These are phyloP conservation scores for Philonicus albiceps DNA, from an alignment of 2,888 invertebrate genomes.

Conservation along the genomic window DNA sequence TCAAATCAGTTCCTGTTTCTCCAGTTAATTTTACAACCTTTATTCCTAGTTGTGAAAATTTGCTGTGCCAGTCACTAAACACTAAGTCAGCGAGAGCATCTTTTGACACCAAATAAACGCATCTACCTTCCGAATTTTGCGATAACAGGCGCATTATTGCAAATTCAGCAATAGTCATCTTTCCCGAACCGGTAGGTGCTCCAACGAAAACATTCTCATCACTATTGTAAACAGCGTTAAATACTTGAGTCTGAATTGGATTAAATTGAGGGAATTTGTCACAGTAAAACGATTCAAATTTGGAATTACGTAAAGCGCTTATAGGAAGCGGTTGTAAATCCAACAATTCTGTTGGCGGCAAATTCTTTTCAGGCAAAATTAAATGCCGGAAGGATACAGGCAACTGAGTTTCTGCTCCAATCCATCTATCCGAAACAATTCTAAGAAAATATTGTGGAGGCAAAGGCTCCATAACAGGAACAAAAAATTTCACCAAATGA, in stretches of 20 bases:
- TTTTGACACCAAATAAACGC: constrained; percentile 92
- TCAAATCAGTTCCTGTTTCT: constrained; percentile 96
- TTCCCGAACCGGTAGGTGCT: constrained; percentile 90
- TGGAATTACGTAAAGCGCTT: constrained; percentile 86
- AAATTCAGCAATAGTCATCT: constrained; percentile 95
- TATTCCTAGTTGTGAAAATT: constrained; percentile 85
- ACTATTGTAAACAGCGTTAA: constrained; percentile 97
- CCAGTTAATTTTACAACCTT: constrained; percentile 91
- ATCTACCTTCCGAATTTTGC: constrained; percentile 77
- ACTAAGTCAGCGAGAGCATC: constrained; percentile 90
- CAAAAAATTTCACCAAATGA: constrained; percentile 96
- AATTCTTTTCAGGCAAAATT: constrained; percentile 96
- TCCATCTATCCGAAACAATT: constrained; percentile 90
- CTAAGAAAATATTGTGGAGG: constrained; percentile 97
- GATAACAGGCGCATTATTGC: constrained; percentile 88
- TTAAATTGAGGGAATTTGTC: constrained; percentile 94
- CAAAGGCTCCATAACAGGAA: constrained; percentile 97
- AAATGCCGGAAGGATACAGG: constrained; percentile 98
- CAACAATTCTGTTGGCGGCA: constrained; percentile 95
- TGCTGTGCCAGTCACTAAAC: constrained; percentile 90
- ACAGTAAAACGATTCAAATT: constrained; percentile 85
- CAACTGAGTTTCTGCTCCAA: constrained; percentile 93
- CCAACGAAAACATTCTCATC: constrained; percentile 98
- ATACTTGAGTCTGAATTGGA: constrained; percentile 98
- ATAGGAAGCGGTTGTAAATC: constrained; percentile 96